These are phyloP conservation scores for Gymnopithys bicolor DNA, from an alignment of 2,797 vertebrate species.

Conservation along the genomic window DNA sequence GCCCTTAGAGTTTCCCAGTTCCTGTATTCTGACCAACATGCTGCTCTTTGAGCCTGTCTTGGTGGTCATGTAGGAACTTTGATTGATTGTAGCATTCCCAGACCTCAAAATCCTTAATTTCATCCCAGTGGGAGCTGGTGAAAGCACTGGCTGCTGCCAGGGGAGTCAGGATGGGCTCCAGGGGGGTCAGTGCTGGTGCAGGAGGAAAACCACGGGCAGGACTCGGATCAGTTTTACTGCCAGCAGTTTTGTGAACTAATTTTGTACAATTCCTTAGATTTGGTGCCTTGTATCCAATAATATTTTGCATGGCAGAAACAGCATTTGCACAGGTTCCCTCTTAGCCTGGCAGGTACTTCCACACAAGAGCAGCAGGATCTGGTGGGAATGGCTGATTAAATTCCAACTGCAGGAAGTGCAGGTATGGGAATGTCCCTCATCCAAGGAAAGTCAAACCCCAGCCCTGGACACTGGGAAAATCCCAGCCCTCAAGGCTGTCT, in stretches of 20 bases:
- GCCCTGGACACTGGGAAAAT: not conserved
- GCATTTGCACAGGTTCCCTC: not conserved
- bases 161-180: not conserved
- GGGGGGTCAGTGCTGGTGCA: not conserved
- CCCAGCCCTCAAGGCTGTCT: not conserved
- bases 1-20: not conserved
- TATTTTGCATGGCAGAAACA: conserved; percentile 56
- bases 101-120: conserved; percentile 15
- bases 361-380: not conserved
- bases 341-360: not conserved
- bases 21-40: not conserved
- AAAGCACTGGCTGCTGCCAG: not conserved
- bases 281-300: conserved; percentile 76
- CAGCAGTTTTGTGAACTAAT: conserved; percentile 63
- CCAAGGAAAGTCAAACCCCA: not conserved
- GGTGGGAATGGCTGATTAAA: too few relatives aligned
- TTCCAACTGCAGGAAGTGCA: too few relatives aligned
- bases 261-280: conserved; percentile 67
- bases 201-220: not conserved
- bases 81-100: conserved; percentile 51
- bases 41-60: not conserved
- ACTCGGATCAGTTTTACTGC: conserved; percentile 34
- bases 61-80: not conserved
- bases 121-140: not conserved
- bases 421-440: not conserved